Evolutionary conservation across 1,140 invertebrate species (phyloP).

Genomic region (Meloidogyne chitwoodi): DNA sequence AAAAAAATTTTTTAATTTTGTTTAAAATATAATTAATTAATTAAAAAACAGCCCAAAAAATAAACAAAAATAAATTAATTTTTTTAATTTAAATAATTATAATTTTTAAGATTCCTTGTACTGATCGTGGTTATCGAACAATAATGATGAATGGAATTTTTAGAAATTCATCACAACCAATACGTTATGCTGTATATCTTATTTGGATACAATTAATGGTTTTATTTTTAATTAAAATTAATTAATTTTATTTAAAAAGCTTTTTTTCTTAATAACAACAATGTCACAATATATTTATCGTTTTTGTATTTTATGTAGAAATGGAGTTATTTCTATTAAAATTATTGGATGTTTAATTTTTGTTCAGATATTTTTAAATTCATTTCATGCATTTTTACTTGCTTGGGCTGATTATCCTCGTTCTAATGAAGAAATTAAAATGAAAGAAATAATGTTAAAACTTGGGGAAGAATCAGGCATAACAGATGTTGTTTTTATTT

Average conservation of each 20-base stretch:
- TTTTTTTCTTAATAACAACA: background rate
- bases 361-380: background rate
- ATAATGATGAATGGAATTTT: background rate
- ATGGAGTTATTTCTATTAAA: background rate
- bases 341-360: background rate
- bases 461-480: background rate
- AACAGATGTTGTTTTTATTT: background rate
- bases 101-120: background rate
- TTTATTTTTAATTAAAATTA: background rate
- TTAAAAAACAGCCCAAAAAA: no score
- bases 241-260: background rate
- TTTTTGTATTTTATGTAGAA: background rate
- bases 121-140: background rate
- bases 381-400: background rate
- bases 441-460: background rate
- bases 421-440: background rate
- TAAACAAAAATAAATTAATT: no score
- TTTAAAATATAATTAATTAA: no score
- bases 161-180: background rate
- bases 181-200: background rate
- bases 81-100: background rate
- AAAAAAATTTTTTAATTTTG: no score
- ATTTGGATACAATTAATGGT: conserved; percentile 1
- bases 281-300: background rate
- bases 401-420: conserved; percentile 3